These are phyloP conservation scores for Garra rufa DNA, from an alignment of 2,113 vertebrate genomes.

Conservation along the genomic window DNA sequence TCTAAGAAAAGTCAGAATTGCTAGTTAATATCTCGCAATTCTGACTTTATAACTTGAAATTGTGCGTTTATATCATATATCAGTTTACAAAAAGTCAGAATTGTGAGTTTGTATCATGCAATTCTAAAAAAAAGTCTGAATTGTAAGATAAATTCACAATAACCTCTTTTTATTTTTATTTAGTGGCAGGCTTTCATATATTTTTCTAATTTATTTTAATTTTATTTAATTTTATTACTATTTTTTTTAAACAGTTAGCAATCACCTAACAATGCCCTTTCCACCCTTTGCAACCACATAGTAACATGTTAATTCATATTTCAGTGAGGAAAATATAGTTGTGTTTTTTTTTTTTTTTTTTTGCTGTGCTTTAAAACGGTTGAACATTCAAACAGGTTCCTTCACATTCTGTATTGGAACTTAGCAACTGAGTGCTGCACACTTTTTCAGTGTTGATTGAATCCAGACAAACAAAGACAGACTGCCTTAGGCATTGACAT, in stretches of 20 bases:
- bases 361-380: not conserved
- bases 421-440: not conserved
- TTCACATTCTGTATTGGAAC: not conserved
- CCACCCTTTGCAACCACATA: not conserved
- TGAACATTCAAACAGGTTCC: not conserved
- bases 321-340: not conserved
- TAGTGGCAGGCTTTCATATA: too few relatives aligned
- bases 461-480: not conserved
- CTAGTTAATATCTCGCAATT: too few relatives aligned
- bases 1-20: too few relatives aligned
- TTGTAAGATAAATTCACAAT: too few relatives aligned
- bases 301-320: not conserved
- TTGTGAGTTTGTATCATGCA: too few relatives aligned
- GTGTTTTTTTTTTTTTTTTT: not conserved
- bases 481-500: not conserved
- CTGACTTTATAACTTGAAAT: too few relatives aligned
- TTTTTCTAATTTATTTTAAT: too few relatives aligned
- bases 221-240: too few relatives aligned
- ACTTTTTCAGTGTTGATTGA: not conserved
- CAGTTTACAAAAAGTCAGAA: too few relatives aligned
- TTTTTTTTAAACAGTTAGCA: not conserved
- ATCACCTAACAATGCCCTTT: not conserved
- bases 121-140: too few relatives aligned
- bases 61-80: too few relatives aligned
- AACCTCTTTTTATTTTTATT: too few relatives aligned